phyloP scores from a whole-genome alignment of 2,113 vertebrate genomes.

The Tragulus kanchil region DNA sequence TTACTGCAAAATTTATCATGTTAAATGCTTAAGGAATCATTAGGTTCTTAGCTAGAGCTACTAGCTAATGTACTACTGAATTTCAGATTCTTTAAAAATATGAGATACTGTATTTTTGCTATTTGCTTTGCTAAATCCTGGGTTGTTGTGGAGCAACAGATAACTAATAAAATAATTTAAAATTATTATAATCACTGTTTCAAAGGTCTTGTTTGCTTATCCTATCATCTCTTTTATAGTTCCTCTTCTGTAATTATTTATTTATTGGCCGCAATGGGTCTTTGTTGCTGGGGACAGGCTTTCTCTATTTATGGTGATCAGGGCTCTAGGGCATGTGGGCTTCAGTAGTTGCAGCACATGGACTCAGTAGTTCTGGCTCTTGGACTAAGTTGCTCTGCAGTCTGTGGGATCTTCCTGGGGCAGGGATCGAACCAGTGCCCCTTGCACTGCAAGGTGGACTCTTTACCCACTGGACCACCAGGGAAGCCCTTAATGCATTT shows the following conservation, averaged over 20 bases:
- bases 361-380: too few species aligned
- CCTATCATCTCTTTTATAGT: not conserved
- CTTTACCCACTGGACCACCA: too few species aligned
- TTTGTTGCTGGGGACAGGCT: not conserved
- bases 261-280: not conserved
- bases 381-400: too few species aligned
- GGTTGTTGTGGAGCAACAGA: not conserved
- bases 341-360: not conserved
- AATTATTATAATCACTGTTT: not conserved
- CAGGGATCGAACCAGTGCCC: too few species aligned
- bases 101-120: not conserved
- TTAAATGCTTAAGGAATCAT: not conserved
- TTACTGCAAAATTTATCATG: not conserved
- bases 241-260: not conserved
- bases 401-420: too few species aligned
- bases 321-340: not conserved
- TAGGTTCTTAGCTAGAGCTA: not conserved
- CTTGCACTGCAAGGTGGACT: too few species aligned
- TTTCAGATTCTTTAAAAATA: constrained; percentile 17
- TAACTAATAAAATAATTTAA: not conserved
- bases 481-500: not conserved
- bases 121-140: not conserved
- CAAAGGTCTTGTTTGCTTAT: not conserved
- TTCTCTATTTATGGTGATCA: not conserved
- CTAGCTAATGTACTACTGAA: not conserved